phyloP scores from a whole-genome alignment of 2,797 vertebrate species.

The Huso huso region DNA sequence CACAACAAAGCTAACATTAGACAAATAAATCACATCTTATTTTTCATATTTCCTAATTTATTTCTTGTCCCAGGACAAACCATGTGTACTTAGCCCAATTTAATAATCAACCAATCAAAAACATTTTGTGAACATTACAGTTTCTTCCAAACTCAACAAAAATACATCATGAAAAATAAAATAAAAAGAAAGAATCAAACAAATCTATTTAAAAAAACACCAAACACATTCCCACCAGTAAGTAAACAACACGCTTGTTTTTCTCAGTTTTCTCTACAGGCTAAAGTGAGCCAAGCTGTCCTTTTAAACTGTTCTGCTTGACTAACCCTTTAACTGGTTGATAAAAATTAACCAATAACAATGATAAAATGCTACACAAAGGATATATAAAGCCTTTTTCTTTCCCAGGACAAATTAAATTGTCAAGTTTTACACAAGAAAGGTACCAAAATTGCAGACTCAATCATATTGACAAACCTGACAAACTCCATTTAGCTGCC shows the following conservation, averaged over 20 bases:
- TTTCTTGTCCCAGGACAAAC: too few species aligned
- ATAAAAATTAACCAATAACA: constrained; percentile 47
- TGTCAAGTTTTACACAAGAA: constrained; percentile 53
- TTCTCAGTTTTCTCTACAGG: constrained; percentile 7
- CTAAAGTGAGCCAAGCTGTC: constrained; percentile 1
- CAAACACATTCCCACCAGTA: not conserved
- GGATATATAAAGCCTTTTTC: constrained; percentile 30
- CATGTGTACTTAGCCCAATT: too few species aligned
- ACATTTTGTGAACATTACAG: too few species aligned
- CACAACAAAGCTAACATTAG: too few species aligned
- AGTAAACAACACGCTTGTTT: not conserved
- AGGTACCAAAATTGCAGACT: constrained; percentile 65
- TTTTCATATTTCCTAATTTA: too few species aligned
- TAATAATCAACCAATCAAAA: too few species aligned
- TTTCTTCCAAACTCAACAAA: too few species aligned
- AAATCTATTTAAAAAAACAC: not conserved
- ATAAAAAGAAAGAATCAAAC: not conserved
- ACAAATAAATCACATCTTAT: too few species aligned
- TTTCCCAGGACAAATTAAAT: constrained; percentile 56
- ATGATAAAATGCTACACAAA: constrained; percentile 40
- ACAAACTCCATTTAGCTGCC: constrained; percentile 96
- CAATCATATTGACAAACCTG: constrained; percentile 92
- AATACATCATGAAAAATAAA: too few species aligned
- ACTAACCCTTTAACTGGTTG: constrained; percentile 27
- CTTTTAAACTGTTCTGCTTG: constrained; percentile 20